phyloP scores from a whole-genome alignment of 2,888 invertebrate species.

The Cheilosia pagana region DNA sequence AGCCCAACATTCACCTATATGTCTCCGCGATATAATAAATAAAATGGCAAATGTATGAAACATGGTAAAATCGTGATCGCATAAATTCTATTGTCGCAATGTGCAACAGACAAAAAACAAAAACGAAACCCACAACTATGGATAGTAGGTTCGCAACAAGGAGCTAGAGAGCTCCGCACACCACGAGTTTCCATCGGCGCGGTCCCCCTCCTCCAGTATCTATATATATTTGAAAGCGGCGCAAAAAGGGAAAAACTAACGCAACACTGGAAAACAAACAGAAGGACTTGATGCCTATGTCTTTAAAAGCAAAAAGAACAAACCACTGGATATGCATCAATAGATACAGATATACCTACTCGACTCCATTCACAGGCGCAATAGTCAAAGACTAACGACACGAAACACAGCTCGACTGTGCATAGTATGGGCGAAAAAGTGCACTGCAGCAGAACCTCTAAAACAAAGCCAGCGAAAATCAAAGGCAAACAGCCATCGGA shows the following conservation, averaged over 20 bases:
- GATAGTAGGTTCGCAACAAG: slow-evolving; percentile 58
- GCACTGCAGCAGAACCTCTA: slow-evolving; percentile 67
- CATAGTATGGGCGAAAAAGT: slow-evolving; percentile 65
- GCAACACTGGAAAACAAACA: slow-evolving; percentile 70
- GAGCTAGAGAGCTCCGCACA: slow-evolving; percentile 53
- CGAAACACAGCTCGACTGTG: slow-evolving; percentile 59
- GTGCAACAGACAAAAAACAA: slow-evolving; percentile 67
- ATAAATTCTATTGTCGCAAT: slow-evolving; percentile 78
- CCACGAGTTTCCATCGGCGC: slow-evolving; percentile 35
- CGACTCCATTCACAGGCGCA: slow-evolving; percentile 59
- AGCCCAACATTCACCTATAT: slow-evolving; percentile 74
- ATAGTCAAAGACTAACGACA: slow-evolving; percentile 73
- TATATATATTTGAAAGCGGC: not conserved
- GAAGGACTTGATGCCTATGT: slow-evolving; percentile 75
- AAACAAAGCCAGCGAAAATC: slow-evolving; percentile 67
- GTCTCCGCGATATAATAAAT: slow-evolving; percentile 76
- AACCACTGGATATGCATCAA: slow-evolving; percentile 62
- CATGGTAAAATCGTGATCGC: slow-evolving; percentile 78
- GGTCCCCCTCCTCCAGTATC: slow-evolving; percentile 6
- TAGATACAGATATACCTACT: slow-evolving; percentile 52
- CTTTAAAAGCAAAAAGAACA: slow-evolving; percentile 60
- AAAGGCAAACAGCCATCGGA: slow-evolving; percentile 38
- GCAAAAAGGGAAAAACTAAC: slow-evolving; percentile 44
- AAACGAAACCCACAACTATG: slow-evolving; percentile 37
- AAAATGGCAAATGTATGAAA: slow-evolving; percentile 77